Base-by-base conservation (phyloP, 1,140 invertebrate species). In the roundworm (Caenorhabditis elegans) region DNA sequence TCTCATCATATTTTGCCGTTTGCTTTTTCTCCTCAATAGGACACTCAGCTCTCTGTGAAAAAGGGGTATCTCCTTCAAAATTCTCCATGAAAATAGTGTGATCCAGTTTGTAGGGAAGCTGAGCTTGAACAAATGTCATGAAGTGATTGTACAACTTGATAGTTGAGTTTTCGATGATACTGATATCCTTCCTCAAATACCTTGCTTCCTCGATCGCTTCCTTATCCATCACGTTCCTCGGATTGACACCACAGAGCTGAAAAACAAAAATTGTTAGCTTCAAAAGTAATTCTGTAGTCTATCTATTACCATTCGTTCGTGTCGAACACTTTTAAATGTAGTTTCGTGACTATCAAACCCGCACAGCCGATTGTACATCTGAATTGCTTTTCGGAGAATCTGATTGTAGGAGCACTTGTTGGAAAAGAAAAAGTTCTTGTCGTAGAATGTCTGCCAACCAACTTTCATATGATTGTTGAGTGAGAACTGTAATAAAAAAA, bases 381-480 rank as follows among this genome's bases (percentile, higher is more conserved):
- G 34, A 31, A 70, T 28, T 2, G 34, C 60, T 11, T 70, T 70
- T 0, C 60, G 31, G 43, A 70, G 60, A 24, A 70, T 43, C 28
- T 70, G 60, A 43, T 70, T 70, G 34, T 70, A 70, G 10, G 60
- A 70, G 34, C 60, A 70, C 19, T 70, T 70, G 34, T 70, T 70
- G 1, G 60, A 70, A 34, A 70, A 70, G 8, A 70, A 70, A n/a
- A 43, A 70, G 13, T 70, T 39, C 10, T 39, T 22, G 19, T 70
- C 60, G 60, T 70, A 70, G 60, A 70, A 70, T 36, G 60, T 70
- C 34, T 70, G 60, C 60, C 60, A 70, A 31, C 60, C 60, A 70
- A 70, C 60, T 39, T 70, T 70, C 34, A 22, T 19, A 34, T 70
- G 60, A 70, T 70, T 70, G n/a, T n/a, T 70, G 4, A 70, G 34